Percentiles rank a stretch among this genome's conserved stretches.
Evolutionary conservation across 2,888 invertebrate species (phyloP).

Genomic region (Unio delphinus): DNA sequence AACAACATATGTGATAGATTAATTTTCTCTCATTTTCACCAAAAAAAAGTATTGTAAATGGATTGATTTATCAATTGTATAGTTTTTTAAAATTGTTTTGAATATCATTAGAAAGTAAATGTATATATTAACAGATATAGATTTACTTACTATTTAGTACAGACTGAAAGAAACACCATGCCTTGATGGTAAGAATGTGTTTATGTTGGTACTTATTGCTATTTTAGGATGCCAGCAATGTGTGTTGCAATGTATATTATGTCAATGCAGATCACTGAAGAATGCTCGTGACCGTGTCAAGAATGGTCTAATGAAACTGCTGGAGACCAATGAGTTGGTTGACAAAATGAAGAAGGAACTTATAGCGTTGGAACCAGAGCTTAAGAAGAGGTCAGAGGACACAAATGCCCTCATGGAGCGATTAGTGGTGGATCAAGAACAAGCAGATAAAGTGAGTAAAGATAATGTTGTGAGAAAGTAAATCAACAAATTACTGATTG

Average conservation of each 20-base stretch:
- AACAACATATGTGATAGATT: no score
- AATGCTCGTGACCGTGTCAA: constrained; percentile 67
- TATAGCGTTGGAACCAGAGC: constrained; percentile 84
- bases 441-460: constrained; percentile 80
- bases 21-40: no score
- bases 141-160: no score
- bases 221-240: no score
- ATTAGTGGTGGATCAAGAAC: constrained; percentile 84
- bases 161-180: neutral
- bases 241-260: neutral
- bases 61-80: no score
- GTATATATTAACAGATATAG: no score
- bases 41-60: no score
- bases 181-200: neutral
- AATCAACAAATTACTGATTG: no score
- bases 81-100: no score
- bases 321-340: constrained; percentile 86
- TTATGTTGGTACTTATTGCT: neutral
- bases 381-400: constrained; percentile 84
- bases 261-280: constrained; percentile 61
- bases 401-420: constrained; percentile 83
- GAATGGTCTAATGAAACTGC: constrained; percentile 78
- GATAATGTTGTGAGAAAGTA: no score
- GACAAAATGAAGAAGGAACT: constrained; percentile 89
- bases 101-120: no score